phyloP scores from a whole-genome alignment of 2,888 invertebrate species.

The Nebria salina region DNA sequence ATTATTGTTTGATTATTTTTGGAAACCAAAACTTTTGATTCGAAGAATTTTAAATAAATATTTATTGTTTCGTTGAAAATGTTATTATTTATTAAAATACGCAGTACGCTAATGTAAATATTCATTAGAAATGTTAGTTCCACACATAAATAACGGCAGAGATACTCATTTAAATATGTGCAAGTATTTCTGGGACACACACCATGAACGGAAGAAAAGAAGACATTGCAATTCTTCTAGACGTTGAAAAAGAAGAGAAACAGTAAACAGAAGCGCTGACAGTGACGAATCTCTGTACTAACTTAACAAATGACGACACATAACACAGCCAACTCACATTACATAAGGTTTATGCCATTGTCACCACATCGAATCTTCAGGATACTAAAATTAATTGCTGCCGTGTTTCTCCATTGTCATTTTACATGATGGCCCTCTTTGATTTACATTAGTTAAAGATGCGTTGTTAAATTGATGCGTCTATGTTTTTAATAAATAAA shows the following conservation, averaged over 20 bases:
- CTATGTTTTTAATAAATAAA: too few relatives aligned
- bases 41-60: too few relatives aligned
- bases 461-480: background rate
- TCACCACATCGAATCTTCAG: background rate
- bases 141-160: slow-evolving; percentile 7
- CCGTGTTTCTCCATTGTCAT: background rate
- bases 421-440: background rate
- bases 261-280: slow-evolving; percentile 12
- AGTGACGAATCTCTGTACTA: slow-evolving; percentile 26
- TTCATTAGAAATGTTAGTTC: slow-evolving; percentile 9
- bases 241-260: slow-evolving; percentile 3
- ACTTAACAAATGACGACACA: slow-evolving; percentile 23
- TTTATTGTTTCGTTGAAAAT: background rate
- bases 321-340: slow-evolving; percentile 9
- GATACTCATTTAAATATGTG: slow-evolving; percentile 19
- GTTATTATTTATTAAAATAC: background rate
- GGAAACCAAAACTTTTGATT: too few relatives aligned
- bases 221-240: background rate
- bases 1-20: too few relatives aligned
- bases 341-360: slow-evolving; percentile 14
- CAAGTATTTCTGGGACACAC: slow-evolving; percentile 9
- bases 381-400: slow-evolving; percentile 10
- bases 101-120: background rate
- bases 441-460: slow-evolving; percentile 1
- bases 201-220: slow-evolving; percentile 17